Percentiles rank a stretch among this genome's conserved stretches.
These are phyloP conservation scores for Drosophila suzukii DNA, from an alignment of 1,140 invertebrate species.

Conservation along the genomic window DNA sequence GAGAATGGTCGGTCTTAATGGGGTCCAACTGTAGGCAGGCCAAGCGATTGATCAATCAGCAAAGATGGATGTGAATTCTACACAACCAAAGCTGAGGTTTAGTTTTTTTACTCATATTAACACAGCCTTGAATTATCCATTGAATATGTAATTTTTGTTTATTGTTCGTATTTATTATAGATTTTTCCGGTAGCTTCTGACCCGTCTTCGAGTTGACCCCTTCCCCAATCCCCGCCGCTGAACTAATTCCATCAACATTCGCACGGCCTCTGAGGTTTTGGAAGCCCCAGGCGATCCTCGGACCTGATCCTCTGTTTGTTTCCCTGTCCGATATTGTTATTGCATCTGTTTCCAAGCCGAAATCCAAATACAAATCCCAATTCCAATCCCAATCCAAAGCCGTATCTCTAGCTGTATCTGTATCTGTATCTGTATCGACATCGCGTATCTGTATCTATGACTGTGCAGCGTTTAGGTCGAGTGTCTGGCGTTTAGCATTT, in stretches of 20 bases:
- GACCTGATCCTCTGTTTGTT: conserved; percentile 17
- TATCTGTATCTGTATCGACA: conserved; percentile 39
- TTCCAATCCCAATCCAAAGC: conserved; percentile 2
- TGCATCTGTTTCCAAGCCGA: conserved; percentile 26
- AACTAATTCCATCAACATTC: conserved; percentile 31
- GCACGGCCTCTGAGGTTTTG: conserved; percentile 17
- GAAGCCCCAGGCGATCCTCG: conserved; percentile 6
- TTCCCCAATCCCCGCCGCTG: not conserved
- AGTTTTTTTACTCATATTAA: not conserved
- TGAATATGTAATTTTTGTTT: not conserved
- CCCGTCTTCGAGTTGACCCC: not conserved
- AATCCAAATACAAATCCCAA: conserved; percentile 1
- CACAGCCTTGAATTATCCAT: too few relatives aligned
- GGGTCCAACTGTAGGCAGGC: conserved; percentile 30
- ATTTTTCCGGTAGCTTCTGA: too few relatives aligned
- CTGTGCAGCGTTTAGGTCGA: conserved; percentile 46
- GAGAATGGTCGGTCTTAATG: conserved; percentile 55
- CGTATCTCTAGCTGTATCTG: conserved; percentile 37
- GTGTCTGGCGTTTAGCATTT: conserved; percentile 81
- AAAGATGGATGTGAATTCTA: not conserved
- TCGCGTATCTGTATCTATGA: conserved; percentile 46
- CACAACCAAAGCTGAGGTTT: not conserved
- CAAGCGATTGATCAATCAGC: conserved; percentile 34
- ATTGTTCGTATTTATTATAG: too few relatives aligned
- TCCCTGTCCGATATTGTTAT: conserved; percentile 32